Conservation (phyloP, 92 coral and sea anemone species). For the Phenganax marumi region DNA sequence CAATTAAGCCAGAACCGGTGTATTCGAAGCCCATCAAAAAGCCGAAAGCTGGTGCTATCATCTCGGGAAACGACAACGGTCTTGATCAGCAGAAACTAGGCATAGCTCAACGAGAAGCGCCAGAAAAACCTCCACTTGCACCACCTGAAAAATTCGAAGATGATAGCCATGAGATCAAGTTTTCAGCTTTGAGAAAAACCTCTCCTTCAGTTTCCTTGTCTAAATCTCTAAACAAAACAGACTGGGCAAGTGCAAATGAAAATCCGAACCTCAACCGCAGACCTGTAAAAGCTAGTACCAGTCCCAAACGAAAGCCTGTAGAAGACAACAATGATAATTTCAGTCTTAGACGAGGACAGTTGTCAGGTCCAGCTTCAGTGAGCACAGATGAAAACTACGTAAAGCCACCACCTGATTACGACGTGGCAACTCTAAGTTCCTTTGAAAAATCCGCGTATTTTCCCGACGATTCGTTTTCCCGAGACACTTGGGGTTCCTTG, state of each 20-base stretch:
- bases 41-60: not conserved
- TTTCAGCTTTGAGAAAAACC: slow-evolving; percentile 31
- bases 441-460: not conserved
- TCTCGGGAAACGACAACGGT: not conserved
- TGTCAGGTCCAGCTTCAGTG: slow-evolving; percentile 11
- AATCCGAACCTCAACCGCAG: slow-evolving; percentile 23
- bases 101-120: not conserved
- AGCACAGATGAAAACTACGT: not conserved
- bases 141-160: slow-evolving; percentile 21
- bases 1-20: slow-evolving; percentile 7
- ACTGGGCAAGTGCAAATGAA: slow-evolving; percentile 28
- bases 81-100: not conserved
- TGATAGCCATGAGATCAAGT: not conserved
- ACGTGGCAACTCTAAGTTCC: not conserved
- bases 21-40: slow-evolving; percentile 28
- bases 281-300: not conserved
- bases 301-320: slow-evolving; percentile 26
- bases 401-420: slow-evolving; percentile 33
- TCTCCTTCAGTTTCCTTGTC: slow-evolving; percentile 22
- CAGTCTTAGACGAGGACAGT: slow-evolving; percentile 24
- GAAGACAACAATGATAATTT: slow-evolving; percentile 7
- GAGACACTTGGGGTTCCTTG: slow-evolving; percentile 33
- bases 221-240: slow-evolving; percentile 23
- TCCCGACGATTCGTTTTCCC: slow-evolving; percentile 13
- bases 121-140: slow-evolving; percentile 10